Evolutionary conservation across 2,888 invertebrate genomes (phyloP).

Genomic region (Idaea aversata): DNA sequence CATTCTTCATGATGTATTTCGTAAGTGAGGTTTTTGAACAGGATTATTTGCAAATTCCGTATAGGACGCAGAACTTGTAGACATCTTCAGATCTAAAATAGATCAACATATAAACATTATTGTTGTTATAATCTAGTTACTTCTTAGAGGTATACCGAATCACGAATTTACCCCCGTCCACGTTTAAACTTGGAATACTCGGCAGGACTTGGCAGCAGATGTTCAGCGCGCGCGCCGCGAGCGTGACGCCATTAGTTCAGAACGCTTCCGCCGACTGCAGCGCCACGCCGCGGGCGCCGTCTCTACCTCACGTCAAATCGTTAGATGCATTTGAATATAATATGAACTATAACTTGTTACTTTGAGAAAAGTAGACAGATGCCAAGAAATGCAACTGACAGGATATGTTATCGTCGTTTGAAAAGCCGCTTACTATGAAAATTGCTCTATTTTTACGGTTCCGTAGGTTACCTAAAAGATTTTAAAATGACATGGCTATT

Average conservation of each 20-base stretch:
- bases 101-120: not conserved
- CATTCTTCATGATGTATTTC: too few relatives aligned
- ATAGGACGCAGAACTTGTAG: not conserved
- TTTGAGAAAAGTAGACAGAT: slow-evolving; percentile 7
- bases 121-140: not conserved
- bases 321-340: slow-evolving; percentile 19
- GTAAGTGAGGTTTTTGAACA: too few relatives aligned
- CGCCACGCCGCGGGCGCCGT: slow-evolving; percentile 38
- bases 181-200: slow-evolving; percentile 10
- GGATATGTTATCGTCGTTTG: slow-evolving; percentile 4
- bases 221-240: slow-evolving; percentile 29
- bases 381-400: slow-evolving; percentile 1
- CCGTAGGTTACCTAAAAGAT: not conserved
- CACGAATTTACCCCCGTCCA: slow-evolving; percentile 19
- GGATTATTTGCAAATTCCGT: not conserved
- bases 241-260: slow-evolving; percentile 58
- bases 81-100: not conserved
- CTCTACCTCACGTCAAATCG: slow-evolving; percentile 20
- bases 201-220: slow-evolving; percentile 26
- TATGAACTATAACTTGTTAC: slow-evolving; percentile 4
- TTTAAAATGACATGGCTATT: not conserved
- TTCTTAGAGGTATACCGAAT: slow-evolving; percentile 10
- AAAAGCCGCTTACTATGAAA: not conserved
- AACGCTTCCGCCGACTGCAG: slow-evolving; percentile 43
- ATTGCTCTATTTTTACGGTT: not conserved